Conservation (phyloP, 2,797 vertebrate species). For the Acrossocheilus fasciatus region DNA sequence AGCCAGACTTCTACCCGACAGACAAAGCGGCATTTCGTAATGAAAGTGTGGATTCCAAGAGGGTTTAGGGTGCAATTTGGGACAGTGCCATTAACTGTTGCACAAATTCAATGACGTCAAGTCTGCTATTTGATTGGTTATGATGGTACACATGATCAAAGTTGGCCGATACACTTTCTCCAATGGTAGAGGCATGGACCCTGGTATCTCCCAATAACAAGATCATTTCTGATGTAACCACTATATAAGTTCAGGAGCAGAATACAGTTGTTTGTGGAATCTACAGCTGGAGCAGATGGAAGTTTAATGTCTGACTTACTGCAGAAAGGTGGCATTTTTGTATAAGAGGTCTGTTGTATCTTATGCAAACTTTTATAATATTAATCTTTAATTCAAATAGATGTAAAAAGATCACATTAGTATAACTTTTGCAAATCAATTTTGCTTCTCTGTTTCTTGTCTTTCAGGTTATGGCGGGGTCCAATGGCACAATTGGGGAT, state of each 20-base stretch:
- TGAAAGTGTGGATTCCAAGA: too few species aligned
- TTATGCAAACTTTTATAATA: neutral
- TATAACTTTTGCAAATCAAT: neutral
- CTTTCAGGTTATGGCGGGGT: slow-evolving; percentile 45
- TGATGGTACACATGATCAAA: neutral
- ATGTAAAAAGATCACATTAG: neutral
- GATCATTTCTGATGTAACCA: neutral
- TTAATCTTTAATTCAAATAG: neutral
- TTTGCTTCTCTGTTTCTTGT: slow-evolving; percentile 10
- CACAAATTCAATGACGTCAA: neutral
- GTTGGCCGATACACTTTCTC: neutral
- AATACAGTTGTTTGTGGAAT: neutral
- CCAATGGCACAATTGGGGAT: slow-evolving; percentile 44
- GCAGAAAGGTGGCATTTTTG: slow-evolving; percentile 1
- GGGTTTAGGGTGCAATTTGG: too few species aligned
- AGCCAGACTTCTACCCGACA: too few species aligned
- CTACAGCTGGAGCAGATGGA: neutral
- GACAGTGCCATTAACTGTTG: neutral
- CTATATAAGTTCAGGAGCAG: slow-evolving; percentile 34
- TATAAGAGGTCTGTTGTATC: slow-evolving; percentile 2
- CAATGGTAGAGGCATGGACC: neutral
- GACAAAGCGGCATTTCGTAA: too few species aligned
- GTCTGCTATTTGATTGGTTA: neutral
- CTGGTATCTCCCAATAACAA: neutral
- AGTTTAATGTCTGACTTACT: neutral